Evolutionary conservation across 2,888 invertebrate species (phyloP).

Genomic region (Globia sparganii): DNA sequence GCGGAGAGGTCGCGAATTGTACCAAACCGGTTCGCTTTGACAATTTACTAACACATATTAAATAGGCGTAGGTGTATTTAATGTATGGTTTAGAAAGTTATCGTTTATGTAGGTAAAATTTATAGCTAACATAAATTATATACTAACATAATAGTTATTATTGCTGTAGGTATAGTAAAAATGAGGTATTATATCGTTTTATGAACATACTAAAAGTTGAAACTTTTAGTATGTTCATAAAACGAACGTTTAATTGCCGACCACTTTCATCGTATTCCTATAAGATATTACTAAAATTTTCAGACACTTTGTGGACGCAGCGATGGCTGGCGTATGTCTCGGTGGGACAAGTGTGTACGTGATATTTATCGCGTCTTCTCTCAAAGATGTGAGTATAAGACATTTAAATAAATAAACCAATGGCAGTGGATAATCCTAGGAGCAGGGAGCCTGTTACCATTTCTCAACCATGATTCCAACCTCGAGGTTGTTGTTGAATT

Average conservation of each 20-base stretch:
- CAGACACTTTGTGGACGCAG: constrained; percentile 93
- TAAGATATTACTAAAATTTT: constrained; percentile 36
- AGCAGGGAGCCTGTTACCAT: not conserved
- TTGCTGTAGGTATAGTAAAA: not conserved
- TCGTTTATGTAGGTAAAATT: too few relatives aligned
- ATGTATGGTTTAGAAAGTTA: not conserved
- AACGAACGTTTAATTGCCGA: too few relatives aligned
- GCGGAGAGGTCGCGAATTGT: too few relatives aligned
- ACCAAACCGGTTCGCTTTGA: not conserved
- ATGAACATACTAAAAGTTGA: not conserved
- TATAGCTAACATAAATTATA: too few relatives aligned
- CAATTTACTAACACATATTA: not conserved
- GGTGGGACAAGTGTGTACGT: constrained; percentile 94
- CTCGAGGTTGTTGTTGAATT: not conserved
- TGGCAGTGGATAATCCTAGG: not conserved
- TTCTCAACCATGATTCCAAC: not conserved
- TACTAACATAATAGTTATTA: not conserved
- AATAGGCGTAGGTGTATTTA: not conserved
- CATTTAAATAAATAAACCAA: constrained; percentile 9
- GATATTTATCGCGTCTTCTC: constrained; percentile 93
- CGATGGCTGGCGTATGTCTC: constrained; percentile 93
- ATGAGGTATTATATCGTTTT: not conserved
- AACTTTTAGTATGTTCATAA: too few relatives aligned
- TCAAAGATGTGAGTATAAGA: constrained; percentile 90
- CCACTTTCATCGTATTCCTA: not conserved